Conservation (phyloP, 2,113 vertebrate genomes). For the Hystrix cristata region DNA sequence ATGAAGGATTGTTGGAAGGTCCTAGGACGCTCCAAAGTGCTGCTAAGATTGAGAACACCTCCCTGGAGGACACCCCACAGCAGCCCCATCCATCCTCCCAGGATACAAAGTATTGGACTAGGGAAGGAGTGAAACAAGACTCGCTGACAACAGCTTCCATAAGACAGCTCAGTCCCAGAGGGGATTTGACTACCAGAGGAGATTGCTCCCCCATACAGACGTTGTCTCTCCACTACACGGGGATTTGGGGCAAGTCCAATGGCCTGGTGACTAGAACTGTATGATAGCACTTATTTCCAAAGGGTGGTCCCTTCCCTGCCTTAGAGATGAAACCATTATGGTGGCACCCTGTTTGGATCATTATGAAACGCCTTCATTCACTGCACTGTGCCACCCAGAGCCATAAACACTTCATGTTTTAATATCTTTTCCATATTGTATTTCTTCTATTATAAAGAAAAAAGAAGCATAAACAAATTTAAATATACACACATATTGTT, state of each 20-base stretch:
- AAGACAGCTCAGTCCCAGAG: not conserved
- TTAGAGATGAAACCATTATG: not conserved
- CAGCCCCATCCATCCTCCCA: not conserved
- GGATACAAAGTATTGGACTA: not conserved
- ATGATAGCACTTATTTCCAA: slow-evolving; percentile 23
- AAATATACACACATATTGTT: not conserved
- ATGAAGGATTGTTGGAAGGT: not conserved
- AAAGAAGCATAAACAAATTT: not conserved
- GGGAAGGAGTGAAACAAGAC: not conserved
- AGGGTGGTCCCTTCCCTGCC: not conserved
- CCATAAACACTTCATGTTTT: slow-evolving; percentile 8
- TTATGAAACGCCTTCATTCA: not conserved
- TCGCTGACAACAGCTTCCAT: not conserved
- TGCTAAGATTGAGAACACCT: not conserved
- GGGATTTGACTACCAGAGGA: not conserved
- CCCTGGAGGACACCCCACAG: no score
- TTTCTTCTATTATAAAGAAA: slow-evolving; percentile 39
- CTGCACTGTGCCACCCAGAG: not conserved
- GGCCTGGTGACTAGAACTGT: not conserved
- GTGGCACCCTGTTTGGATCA: not conserved
- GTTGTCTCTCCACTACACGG: not conserved
- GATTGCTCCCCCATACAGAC: not conserved
- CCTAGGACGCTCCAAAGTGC: not conserved
- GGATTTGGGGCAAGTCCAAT: not conserved
- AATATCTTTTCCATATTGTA: not conserved